These are phyloP conservation scores for Rosalia funebris DNA, from an alignment of 2,888 invertebrate species.

Conservation along the genomic window DNA sequence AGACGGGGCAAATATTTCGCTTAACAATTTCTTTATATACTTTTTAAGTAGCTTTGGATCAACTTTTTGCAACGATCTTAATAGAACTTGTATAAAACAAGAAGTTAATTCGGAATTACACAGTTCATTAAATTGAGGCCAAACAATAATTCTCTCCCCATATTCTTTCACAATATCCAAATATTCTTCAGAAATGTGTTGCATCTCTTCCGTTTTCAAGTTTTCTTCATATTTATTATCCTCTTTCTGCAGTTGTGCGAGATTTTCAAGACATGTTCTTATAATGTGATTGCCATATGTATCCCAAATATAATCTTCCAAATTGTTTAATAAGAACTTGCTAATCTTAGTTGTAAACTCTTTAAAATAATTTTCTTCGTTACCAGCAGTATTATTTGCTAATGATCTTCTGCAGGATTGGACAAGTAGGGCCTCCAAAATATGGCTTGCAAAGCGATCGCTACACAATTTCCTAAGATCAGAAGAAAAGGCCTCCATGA, in stretches of 20 bases:
- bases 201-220: slow-evolving; percentile 38
- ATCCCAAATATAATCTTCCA: slow-evolving; percentile 86
- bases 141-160: slow-evolving; percentile 70
- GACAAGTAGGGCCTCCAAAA: slow-evolving; percentile 76
- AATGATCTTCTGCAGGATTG: slow-evolving; percentile 69
- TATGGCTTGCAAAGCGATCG: slow-evolving; percentile 83
- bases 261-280: slow-evolving; percentile 75
- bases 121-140: slow-evolving; percentile 83
- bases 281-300: slow-evolving; percentile 81
- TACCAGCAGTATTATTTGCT: slow-evolving; percentile 24
- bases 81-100: slow-evolving; percentile 74
- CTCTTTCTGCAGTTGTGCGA: slow-evolving; percentile 72
- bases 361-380: slow-evolving; percentile 66
- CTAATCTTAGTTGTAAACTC: slow-evolving; percentile 76
- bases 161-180: slow-evolving; percentile 73
- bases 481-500: slow-evolving; percentile 71
- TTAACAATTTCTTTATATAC: slow-evolving; percentile 71
- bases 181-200: slow-evolving; percentile 68
- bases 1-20: slow-evolving; percentile 70
- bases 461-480: slow-evolving; percentile 77
- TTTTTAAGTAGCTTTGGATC: slow-evolving; percentile 67
- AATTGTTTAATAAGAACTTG: slow-evolving; percentile 82
- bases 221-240: slow-evolving; percentile 57
- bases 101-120: slow-evolving; percentile 77
- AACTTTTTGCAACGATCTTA: slow-evolving; percentile 71